phyloP scores from a whole-genome alignment of 2,797 vertebrate species.

The Rallus crepitans region DNA sequence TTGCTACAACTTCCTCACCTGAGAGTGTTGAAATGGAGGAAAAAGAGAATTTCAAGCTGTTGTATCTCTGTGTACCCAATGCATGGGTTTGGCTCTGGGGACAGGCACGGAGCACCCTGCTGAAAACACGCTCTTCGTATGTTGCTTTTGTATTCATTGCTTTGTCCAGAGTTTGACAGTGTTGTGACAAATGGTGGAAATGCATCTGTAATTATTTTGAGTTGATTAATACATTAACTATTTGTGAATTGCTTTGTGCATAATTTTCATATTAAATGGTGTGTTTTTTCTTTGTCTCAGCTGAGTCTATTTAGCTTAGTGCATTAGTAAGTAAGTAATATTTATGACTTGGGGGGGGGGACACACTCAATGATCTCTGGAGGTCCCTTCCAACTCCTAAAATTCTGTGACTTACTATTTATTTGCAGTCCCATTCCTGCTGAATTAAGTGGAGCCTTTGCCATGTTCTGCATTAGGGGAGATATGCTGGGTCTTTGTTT shows the following conservation, averaged over 20 bases:
- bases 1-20: not conserved
- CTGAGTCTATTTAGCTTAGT: not conserved
- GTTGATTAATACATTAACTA: not conserved
- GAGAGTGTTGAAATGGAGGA: not conserved
- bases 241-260: not conserved
- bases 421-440: not conserved
- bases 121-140: not conserved
- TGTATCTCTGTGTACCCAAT: fast-evolving
- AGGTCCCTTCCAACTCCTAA: too few species aligned
- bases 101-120: not conserved
- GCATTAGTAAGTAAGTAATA: not conserved
- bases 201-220: not conserved
- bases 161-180: not conserved
- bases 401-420: not conserved
- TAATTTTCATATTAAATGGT: not conserved
- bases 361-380: too few species aligned
- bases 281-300: not conserved
- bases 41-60: not conserved
- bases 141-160: not conserved
- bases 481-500: not conserved
- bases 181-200: not conserved
- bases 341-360: not conserved
- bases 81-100: not conserved
- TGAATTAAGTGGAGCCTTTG: slow-evolving; percentile 1
- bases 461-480: not conserved